Conservation (phyloP, 2,888 invertebrate species). For the Spisula subtruncata region DNA sequence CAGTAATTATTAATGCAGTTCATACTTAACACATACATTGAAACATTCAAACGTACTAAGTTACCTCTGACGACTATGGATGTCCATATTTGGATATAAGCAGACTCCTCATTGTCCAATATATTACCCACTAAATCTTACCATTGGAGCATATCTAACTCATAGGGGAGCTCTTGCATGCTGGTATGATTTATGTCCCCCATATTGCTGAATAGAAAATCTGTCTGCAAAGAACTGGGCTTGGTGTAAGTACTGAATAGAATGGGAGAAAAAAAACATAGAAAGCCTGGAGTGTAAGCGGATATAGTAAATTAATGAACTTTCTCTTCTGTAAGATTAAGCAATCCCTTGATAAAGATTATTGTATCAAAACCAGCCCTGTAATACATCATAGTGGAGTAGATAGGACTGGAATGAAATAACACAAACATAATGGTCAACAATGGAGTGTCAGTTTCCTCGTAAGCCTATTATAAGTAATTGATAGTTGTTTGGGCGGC, state of each 20-base stretch:
- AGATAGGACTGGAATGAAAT: slow-evolving; percentile 50
- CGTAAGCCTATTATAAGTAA: slow-evolving; percentile 62
- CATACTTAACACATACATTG: no score
- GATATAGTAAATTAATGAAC: slow-evolving; percentile 26
- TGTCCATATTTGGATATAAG: no score
- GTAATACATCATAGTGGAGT: slow-evolving; percentile 45
- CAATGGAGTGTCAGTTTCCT: slow-evolving; percentile 51
- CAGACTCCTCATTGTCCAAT: no score
- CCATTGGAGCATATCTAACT: not conserved
- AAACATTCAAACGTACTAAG: no score
- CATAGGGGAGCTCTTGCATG: not conserved
- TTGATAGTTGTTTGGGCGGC: slow-evolving; percentile 57
- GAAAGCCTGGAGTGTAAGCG: not conserved
- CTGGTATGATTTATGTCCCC: not conserved
- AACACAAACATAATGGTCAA: slow-evolving; percentile 59
- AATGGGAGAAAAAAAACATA: not conserved
- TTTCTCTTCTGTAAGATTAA: slow-evolving; percentile 42
- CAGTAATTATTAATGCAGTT: no score
- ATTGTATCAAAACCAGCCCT: slow-evolving; percentile 48
- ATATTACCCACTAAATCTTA: not conserved
- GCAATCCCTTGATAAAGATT: slow-evolving; percentile 48
- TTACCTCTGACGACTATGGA: no score
- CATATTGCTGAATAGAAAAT: not conserved
- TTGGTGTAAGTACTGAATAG: not conserved
- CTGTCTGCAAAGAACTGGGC: slow-evolving; percentile 5